A percentile compares a stretch with the other conserved stretches of the same genome.
Conservation (phyloP, 2,888 invertebrate genomes). For the Chouioia cunea region DNA sequence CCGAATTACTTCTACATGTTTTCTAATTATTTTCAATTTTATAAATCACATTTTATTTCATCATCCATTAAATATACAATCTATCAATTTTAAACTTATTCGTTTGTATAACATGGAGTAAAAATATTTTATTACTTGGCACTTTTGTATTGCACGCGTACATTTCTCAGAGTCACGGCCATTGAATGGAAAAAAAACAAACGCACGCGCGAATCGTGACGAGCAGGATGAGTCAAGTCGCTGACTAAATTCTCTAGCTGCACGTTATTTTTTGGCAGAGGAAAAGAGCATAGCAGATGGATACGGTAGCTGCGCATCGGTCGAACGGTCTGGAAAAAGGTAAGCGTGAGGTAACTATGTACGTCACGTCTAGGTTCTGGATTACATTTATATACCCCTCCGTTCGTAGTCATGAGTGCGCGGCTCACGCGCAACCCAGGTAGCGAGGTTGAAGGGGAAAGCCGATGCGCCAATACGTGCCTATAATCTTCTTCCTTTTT, state of each 20-base stretch:
- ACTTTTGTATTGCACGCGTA: not conserved
- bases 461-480: constrained; percentile 67
- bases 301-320: not conserved
- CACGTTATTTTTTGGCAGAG: constrained; percentile 9
- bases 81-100: too few relatives aligned
- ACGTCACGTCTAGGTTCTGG: constrained; percentile 66
- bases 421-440: constrained; percentile 45
- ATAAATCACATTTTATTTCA: too few relatives aligned
- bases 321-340: constrained; percentile 6
- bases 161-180: not conserved
- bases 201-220: too few relatives aligned
- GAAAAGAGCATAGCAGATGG: constrained; percentile 2
- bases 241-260: constrained; percentile 29
- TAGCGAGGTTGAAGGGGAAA: constrained; percentile 58
- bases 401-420: constrained; percentile 29
- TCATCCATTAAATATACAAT: too few relatives aligned
- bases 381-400: constrained; percentile 64
- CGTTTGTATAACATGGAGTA: too few relatives aligned
- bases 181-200: not conserved
- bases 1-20: too few relatives aligned
- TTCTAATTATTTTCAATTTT: too few relatives aligned
- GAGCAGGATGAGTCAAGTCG: too few relatives aligned
- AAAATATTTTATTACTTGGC: too few relatives aligned
- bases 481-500: constrained; percentile 61
- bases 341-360: constrained; percentile 54